Evolutionary conservation across 2,797 vertebrate genomes (phyloP), one percentile per base, ranked within the genome.

Genomic region (Cynodonichthys magdalenae): DNA sequence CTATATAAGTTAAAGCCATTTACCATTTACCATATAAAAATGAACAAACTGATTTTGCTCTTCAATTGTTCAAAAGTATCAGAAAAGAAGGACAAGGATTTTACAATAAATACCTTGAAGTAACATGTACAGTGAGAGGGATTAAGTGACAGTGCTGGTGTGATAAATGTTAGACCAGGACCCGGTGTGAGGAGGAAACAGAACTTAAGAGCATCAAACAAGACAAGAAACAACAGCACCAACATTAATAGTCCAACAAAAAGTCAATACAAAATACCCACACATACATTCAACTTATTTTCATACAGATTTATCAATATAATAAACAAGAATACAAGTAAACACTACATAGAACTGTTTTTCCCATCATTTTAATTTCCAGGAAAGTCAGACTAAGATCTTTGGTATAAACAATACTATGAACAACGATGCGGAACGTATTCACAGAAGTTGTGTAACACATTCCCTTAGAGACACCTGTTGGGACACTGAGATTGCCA

Each of bases 401-500:
- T 47, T 63, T 12, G 18, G 42, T 11, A 1, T 41, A 48, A 75
- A 77, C 39, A 69, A 34, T 68, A 59, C 62, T 18, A n/a, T 74
- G 58, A 72, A 81, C 69, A 80, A 75, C 74, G 46, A 58, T 24
- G 58, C 34, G 42, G 63, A 61, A 45, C 59, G 68, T 44, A 46
- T 8, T 53, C 19, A 48, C 27, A 34, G 48, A 51, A 11, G 47
- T 59, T 82, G 55, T 49, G 48, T 65, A 80, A 79, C 51, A 65
- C 55, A 71, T 56, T 63, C 54, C 66, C 72, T 71, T 42, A 75
- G 47, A 70, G 60, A 79, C 85, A 91, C 83, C 87, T 90, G 87
- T 86, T 83, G 74, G 75, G 72, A 80, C 78, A 57, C 81, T 90
- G 71, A 85, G 69, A 85, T 65, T 78, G 73, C 79, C 77, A 50